Conservation (phyloP, 2,797 vertebrate genomes). For the Sebastes kiyomatsui region DNA sequence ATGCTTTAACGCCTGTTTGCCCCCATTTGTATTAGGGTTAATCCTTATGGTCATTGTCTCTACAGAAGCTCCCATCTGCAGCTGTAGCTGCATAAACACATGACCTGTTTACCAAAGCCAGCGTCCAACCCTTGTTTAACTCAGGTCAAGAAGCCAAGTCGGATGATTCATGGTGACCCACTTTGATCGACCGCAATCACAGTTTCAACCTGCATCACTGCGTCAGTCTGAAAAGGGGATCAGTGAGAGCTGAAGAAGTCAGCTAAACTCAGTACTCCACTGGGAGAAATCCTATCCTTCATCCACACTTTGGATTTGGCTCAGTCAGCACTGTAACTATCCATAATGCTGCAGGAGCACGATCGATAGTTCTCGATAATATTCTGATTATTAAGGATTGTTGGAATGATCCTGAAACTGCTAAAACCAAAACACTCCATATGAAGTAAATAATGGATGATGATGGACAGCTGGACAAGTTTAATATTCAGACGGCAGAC, state of each 20-base stretch:
- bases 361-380: constrained; percentile 38
- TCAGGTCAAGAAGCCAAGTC: not conserved
- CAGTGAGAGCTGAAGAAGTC: constrained; percentile 13
- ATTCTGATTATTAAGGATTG: constrained; percentile 23
- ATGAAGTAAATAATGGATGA: constrained; percentile 12
- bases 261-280: constrained; percentile 27
- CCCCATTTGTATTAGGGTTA: too few relatives aligned
- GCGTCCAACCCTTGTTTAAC: not conserved
- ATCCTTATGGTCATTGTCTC: not conserved
- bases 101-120: not conserved
- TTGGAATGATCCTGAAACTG: constrained; percentile 15
- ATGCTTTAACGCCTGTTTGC: too few relatives aligned
- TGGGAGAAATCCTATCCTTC: constrained; percentile 33
- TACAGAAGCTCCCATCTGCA: not conserved
- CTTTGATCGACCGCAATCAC: not conserved
- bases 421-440: not conserved
- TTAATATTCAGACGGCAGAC: constrained; percentile 44
- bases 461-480: constrained; percentile 1
- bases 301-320: constrained; percentile 27
- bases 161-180: not conserved
- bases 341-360: constrained; percentile 27
- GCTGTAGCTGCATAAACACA: not conserved
- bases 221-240: constrained; percentile 21
- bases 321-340: constrained; percentile 30
- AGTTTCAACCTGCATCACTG: constrained; percentile 17